Evolutionary conservation across 2,797 vertebrate genomes (phyloP), one percentile per base, ranked within the genome.

Genomic region (Micrastur ruficollis): DNA sequence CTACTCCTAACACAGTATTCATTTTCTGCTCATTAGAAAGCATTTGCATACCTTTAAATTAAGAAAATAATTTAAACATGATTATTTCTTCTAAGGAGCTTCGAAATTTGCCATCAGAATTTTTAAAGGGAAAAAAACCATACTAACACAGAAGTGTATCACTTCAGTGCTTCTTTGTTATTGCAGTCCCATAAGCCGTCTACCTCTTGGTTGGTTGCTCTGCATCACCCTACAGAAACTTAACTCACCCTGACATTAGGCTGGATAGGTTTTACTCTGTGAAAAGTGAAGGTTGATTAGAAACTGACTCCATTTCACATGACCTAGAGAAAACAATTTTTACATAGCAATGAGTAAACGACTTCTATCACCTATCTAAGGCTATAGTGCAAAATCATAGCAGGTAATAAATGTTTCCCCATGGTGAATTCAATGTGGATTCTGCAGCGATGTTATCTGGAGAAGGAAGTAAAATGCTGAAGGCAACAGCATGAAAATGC

Each of bases 401-500:
- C 80, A 97, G 83, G 96, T 97, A 98, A 98, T 97, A 98, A 98
- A 97, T 89, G 80, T 97, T 95, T 97, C 90, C 97, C 98, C 62
- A 62, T 29, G 15, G 93, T 97, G 98, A 97, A 89, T 96, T 97
- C 93, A 82, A 61, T 97, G 93, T 96, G 96, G 76, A 82, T 89
- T 96, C 95, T 73, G 55, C 55, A 85, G 58, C 21, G 94, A 91
- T 96, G 84, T 94, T 97, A 96, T 97, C 95, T 95, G 83, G 88
- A 93, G 81, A 94, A 93, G 75, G 85, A 97, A 97, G 97, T 95
- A 97, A 98, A 98, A 96, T 78, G 95, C 95, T 98, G 94, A 97
- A 95, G 82, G 96, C 96, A 98, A 91, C 91, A 96, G 94, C 98
- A 97, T 97, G 98, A 98, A 98, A 98, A 98, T 97, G 97, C 98